Evolutionary conservation across 2,888 invertebrate genomes (phyloP).

Genomic region (Sericinus montela): DNA sequence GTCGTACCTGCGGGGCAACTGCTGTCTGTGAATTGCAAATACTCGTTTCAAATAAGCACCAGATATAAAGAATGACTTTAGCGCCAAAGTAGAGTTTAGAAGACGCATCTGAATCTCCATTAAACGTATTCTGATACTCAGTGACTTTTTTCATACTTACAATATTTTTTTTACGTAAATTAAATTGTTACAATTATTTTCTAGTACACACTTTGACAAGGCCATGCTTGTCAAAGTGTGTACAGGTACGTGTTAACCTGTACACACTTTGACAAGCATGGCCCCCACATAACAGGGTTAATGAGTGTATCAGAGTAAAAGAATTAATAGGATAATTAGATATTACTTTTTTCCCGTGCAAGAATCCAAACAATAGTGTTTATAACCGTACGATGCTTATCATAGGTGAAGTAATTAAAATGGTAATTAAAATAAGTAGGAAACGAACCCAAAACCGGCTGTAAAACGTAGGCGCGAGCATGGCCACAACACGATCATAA

Average conservation of each 20-base stretch:
- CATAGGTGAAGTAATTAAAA: constrained; percentile 60
- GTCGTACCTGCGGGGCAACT: constrained; percentile 62
- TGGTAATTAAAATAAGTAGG: constrained; percentile 70
- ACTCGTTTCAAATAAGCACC: constrained; percentile 45
- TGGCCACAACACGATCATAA: constrained; percentile 52
- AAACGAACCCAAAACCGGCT: constrained; percentile 56
- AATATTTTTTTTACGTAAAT: too few species aligned
- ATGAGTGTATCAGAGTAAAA: constrained; percentile 16
- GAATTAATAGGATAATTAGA: constrained; percentile 19
- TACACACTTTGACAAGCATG: background rate
- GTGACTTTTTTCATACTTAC: constrained; percentile 28
- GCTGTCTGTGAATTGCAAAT: constrained; percentile 75
- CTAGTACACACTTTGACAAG: background rate
- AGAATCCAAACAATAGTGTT: constrained; percentile 55
- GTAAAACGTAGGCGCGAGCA: constrained; percentile 58
- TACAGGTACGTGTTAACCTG: too few species aligned
- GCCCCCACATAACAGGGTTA: constrained; percentile 11
- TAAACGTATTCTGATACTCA: constrained; percentile 29
- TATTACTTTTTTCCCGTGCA: constrained; percentile 34
- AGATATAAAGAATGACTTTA: constrained; percentile 40
- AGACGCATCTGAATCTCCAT: constrained; percentile 5
- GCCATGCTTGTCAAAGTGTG: too few species aligned
- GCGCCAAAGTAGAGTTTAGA: constrained; percentile 27
- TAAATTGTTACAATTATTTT: background rate
- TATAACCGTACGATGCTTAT: constrained; percentile 47